These are phyloP conservation scores for Nasonovia ribisnigri DNA, from an alignment of 2,888 invertebrate genomes.

Conservation along the genomic window DNA sequence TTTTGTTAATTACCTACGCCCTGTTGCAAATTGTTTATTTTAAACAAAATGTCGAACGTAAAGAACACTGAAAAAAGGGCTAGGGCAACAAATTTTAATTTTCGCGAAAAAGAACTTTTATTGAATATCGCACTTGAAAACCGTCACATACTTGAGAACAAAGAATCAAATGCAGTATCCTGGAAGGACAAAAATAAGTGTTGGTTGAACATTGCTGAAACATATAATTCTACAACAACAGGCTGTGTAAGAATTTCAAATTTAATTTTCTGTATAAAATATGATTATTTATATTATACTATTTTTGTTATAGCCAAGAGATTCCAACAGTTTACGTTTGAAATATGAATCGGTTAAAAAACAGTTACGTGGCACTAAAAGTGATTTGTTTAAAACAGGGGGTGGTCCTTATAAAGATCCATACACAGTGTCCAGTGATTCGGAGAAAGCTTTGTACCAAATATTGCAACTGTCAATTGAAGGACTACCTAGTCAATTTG, in stretches of 20 bases:
- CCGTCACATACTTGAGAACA: neutral
- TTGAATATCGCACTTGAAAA: neutral
- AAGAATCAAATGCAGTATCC: neutral
- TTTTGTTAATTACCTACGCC: too few relatives aligned
- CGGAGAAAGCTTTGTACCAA: neutral
- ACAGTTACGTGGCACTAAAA: neutral
- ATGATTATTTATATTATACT: neutral
- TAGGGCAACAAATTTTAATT: neutral
- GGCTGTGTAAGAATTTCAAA: neutral
- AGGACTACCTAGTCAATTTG: neutral
- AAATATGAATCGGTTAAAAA: neutral
- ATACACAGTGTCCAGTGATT: neutral
- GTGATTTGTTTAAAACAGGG: neutral
- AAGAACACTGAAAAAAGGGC: neutral
- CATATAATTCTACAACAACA: neutral
- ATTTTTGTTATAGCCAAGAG: constrained; percentile 10
- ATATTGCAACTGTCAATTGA: neutral
- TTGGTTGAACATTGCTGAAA: neutral
- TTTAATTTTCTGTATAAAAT: neutral
- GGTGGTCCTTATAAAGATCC: constrained; percentile 5
- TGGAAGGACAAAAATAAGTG: neutral
- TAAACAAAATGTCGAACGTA: too few relatives aligned
- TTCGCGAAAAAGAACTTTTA: neutral
- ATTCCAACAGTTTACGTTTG: neutral
- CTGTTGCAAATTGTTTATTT: too few relatives aligned